These are phyloP conservation scores for Vireo altiloquus DNA, from an alignment of 2,113 vertebrate species.

Conservation along the genomic window DNA sequence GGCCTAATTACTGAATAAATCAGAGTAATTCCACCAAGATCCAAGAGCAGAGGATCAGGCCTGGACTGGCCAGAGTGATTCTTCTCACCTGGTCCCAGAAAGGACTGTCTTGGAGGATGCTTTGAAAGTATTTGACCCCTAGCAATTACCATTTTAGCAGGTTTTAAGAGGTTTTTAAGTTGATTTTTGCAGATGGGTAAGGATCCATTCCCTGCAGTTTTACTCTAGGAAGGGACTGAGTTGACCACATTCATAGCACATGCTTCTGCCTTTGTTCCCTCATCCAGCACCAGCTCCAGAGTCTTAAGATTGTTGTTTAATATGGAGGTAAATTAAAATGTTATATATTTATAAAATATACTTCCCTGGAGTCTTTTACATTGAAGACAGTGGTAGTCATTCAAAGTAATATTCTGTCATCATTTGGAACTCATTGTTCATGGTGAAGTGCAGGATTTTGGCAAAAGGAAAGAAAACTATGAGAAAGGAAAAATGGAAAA, in stretches of 20 bases:
- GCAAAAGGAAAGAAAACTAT: background rate
- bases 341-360: background rate
- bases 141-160: background rate
- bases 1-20: background rate
- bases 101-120: background rate
- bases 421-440: background rate
- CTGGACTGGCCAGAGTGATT: background rate
- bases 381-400: background rate
- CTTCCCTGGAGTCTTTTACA: background rate
- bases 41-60: background rate
- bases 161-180: background rate
- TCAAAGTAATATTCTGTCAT: background rate
- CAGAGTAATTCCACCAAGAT: background rate
- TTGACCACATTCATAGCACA: accelerated
- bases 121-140: background rate
- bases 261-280: accelerated
- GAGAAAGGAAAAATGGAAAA: background rate
- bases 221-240: background rate
- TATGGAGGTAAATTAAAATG: background rate
- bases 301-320: background rate
- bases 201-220: background rate
- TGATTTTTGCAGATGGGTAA: background rate
- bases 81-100: background rate
- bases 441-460: background rate
- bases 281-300: background rate